These are phyloP conservation scores for Pinctada fucata DNA, from an alignment of 2,888 invertebrate species.

Conservation along the genomic window DNA sequence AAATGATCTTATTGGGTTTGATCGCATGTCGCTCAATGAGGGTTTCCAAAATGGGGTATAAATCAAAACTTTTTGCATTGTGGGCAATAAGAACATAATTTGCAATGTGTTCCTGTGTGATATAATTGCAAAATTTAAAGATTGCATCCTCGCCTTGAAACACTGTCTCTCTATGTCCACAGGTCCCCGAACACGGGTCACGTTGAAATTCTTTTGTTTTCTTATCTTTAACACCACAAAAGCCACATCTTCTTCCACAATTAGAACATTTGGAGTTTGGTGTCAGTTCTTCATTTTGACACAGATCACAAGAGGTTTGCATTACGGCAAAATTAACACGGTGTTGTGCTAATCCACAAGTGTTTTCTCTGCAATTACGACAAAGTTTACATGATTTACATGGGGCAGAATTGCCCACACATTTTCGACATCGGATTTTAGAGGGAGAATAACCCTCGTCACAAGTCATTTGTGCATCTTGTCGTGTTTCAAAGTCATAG, in stretches of 20 bases:
- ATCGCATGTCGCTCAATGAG: slow-evolving; percentile 36
- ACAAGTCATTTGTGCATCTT: slow-evolving; percentile 5
- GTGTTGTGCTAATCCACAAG: slow-evolving; percentile 15
- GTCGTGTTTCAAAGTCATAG: too few species aligned
- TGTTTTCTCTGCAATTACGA: slow-evolving; percentile 6
- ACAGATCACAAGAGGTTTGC: slow-evolving; percentile 19
- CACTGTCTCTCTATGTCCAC: slow-evolving; percentile 43
- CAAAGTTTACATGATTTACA: slow-evolving; percentile 11
- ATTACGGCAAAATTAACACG: slow-evolving; percentile 23
- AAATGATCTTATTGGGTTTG: slow-evolving; percentile 38
- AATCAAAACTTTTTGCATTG: background rate
- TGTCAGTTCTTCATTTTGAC: slow-evolving; percentile 15
- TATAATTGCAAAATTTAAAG: slow-evolving; percentile 38
- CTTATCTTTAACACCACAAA: slow-evolving; percentile 11
- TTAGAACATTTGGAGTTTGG: slow-evolving; percentile 7
- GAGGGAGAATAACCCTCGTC: slow-evolving; percentile 13
- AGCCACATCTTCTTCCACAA: slow-evolving; percentile 33
- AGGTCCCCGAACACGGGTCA: slow-evolving; percentile 27
- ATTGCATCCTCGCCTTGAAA: slow-evolving; percentile 38
- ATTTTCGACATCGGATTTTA: slow-evolving; percentile 17
- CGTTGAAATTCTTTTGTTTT: background rate
- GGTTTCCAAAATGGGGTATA: background rate
- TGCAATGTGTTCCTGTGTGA: slow-evolving; percentile 35
- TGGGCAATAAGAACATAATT: slow-evolving; percentile 31
- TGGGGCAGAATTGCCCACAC: background rate